These are phyloP conservation scores for Papilio demoleus DNA, from an alignment of 2,888 invertebrate species.

Conservation along the genomic window DNA sequence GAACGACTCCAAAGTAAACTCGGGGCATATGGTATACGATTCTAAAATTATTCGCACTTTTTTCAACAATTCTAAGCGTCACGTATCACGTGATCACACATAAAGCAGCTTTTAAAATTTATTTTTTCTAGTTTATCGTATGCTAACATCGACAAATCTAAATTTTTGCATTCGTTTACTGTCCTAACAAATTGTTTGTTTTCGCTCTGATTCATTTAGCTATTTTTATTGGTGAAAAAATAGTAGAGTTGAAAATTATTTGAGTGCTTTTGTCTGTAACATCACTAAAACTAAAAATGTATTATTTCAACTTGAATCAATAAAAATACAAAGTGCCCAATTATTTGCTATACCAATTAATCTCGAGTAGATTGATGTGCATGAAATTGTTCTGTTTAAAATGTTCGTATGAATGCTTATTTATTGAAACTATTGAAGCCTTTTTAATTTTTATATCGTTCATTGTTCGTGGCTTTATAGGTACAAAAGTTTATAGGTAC, in stretches of 20 bases:
- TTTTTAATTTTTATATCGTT: background rate
- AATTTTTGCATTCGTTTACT: constrained; percentile 36
- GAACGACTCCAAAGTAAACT: constrained; percentile 70
- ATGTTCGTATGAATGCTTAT: background rate
- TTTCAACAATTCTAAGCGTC: constrained; percentile 50
- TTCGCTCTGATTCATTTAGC: constrained; percentile 37
- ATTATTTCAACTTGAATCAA: background rate
- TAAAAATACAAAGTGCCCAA: constrained; percentile 1
- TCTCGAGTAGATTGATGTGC: background rate
- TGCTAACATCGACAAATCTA: constrained; percentile 31
- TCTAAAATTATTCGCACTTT: constrained; percentile 50
- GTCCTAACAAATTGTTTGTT: constrained; percentile 40
- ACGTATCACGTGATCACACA: constrained; percentile 40
- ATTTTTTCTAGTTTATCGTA: constrained; percentile 41
- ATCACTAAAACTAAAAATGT: background rate
- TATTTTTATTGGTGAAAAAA: constrained; percentile 27
- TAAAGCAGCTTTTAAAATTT: constrained; percentile 44
- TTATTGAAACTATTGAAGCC: background rate
- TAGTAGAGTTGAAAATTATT: constrained; percentile 5
- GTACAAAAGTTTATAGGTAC: background rate
- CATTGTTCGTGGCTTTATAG: no score
- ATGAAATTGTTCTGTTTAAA: background rate
- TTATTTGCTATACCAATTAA: constrained; percentile 12
- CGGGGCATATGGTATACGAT: constrained; percentile 64
- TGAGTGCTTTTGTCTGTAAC: constrained; percentile 13